Evolutionary conservation across 1,140 invertebrate species (phyloP).

Genomic region (Magallana angulata): DNA sequence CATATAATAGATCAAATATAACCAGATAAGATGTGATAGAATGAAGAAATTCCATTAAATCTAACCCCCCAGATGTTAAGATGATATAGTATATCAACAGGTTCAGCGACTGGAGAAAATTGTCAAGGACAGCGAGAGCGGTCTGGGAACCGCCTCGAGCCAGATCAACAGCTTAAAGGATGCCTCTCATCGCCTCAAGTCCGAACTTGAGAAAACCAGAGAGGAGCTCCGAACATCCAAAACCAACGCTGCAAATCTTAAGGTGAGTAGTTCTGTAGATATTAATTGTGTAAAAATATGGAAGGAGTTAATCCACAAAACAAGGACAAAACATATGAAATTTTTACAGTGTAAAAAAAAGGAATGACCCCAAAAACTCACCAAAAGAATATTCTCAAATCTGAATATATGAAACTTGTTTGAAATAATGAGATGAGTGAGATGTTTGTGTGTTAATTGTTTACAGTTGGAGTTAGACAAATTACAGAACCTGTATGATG

Average conservation of each 20-base stretch:
- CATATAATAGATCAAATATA: too few relatives aligned
- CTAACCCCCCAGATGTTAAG: too few relatives aligned
- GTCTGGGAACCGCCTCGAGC: slow-evolving; percentile 71
- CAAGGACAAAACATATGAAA: too few relatives aligned
- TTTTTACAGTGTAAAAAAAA: too few relatives aligned
- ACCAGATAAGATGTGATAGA: too few relatives aligned
- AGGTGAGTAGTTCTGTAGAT: slow-evolving; percentile 60
- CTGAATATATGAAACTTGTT: too few relatives aligned
- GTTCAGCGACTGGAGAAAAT: slow-evolving; percentile 69
- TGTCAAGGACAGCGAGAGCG: slow-evolving; percentile 72
- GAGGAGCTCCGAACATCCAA: slow-evolving; percentile 68
- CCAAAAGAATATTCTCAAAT: too few relatives aligned
- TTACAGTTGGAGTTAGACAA: slow-evolving; percentile 74
- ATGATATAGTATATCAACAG: slow-evolving; percentile 55
- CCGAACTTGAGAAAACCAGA: slow-evolving; percentile 72
- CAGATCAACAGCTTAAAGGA: slow-evolving; percentile 72
- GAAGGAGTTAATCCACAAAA: too few relatives aligned
- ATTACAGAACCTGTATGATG: slow-evolving; percentile 65
- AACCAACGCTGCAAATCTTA: slow-evolving; percentile 59
- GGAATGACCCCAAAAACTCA: too few relatives aligned
- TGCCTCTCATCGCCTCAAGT: slow-evolving; percentile 64
- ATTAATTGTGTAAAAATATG: not conserved
- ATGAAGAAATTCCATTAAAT: too few relatives aligned
- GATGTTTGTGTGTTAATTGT: not conserved
- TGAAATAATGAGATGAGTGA: too few relatives aligned